Conservation (phyloP, 2,113 vertebrate genomes). For the Nothocercus nigrocapillus region DNA sequence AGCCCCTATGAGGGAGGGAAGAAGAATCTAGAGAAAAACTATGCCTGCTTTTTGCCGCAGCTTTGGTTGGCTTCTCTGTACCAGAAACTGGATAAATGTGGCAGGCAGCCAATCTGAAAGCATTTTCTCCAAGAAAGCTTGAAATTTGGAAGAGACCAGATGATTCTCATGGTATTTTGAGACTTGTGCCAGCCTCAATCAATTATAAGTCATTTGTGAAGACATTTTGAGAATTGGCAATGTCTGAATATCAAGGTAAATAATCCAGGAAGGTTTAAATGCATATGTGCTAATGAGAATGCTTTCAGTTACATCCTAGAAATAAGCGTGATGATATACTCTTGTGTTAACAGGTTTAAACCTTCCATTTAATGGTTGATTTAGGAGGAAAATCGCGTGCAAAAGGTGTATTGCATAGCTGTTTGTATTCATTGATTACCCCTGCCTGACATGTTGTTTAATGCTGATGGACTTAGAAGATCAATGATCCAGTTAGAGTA, state of each 20-base stretch:
- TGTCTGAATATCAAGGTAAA: conserved; percentile 37
- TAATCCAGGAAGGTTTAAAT: conserved; percentile 5
- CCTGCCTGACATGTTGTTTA: neutral
- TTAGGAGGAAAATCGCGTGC: neutral
- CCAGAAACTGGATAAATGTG: conserved; percentile 39
- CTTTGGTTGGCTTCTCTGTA: neutral
- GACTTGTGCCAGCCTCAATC: conserved; percentile 55
- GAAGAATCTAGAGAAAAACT: neutral
- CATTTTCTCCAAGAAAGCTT: conserved; percentile 50
- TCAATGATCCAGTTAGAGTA: neutral
- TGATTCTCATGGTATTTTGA: conserved; percentile 54
- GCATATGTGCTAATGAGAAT: neutral
- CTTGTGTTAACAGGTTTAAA: neutral
- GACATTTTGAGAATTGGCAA: conserved; percentile 29
- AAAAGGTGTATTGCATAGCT: neutral
- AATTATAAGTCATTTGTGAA: conserved; percentile 55
- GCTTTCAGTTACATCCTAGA: neutral
- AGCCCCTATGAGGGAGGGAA: neutral
- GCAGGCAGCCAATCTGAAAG: conserved; percentile 60
- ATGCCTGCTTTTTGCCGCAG: neutral
- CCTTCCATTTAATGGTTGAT: neutral
- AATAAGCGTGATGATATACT: neutral
- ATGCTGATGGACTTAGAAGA: neutral
- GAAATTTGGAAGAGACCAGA: conserved; percentile 63
- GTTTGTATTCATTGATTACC: neutral